Evolutionary conservation across 2,797 vertebrate genomes (phyloP).

Genomic region (Remorina albescens): DNA sequence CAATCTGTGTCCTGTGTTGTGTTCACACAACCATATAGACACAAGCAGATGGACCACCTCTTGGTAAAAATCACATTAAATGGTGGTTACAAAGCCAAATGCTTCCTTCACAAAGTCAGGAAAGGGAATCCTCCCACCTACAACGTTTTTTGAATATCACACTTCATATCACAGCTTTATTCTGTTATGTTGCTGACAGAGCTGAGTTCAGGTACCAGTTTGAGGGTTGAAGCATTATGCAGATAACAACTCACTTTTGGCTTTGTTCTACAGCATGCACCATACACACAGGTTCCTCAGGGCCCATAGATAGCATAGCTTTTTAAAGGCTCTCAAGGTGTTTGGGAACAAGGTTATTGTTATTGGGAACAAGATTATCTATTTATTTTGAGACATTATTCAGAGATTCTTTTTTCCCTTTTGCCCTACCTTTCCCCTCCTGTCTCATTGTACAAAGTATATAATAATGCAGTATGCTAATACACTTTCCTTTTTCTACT

Average conservation of each 20-base stretch:
- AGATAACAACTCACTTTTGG: conserved; percentile 35
- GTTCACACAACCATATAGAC: background rate
- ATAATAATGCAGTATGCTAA: conserved; percentile 42
- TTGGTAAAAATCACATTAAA: conserved; percentile 31
- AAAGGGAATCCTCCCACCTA: conserved; percentile 41
- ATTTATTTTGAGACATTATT: conserved; percentile 37
- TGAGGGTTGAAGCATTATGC: conserved; percentile 40
- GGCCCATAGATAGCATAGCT: conserved; percentile 6
- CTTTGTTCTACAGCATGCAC: conserved; percentile 34
- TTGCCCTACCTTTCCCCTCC: conserved; percentile 3
- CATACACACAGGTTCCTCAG: conserved; percentile 19
- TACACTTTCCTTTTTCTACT: conserved; percentile 27
- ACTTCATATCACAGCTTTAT: conserved; percentile 24
- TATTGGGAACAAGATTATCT: no score
- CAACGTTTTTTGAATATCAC: conserved; percentile 32
- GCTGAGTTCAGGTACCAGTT: conserved; percentile 32
- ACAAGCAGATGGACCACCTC: conserved; percentile 1
- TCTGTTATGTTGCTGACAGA: conserved; percentile 28
- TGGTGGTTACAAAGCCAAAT: conserved; percentile 26
- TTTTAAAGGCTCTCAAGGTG: conserved; percentile 13
- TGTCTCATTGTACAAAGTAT: conserved; percentile 25
- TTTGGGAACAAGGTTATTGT: conserved; percentile 10
- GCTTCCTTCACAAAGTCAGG: conserved; percentile 31
- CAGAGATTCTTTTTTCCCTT: conserved; percentile 17
- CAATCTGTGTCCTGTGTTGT: background rate